These are phyloP conservation scores for Tetragnatha versicolor DNA, from an alignment of 1,140 invertebrate species.

Conservation along the genomic window DNA sequence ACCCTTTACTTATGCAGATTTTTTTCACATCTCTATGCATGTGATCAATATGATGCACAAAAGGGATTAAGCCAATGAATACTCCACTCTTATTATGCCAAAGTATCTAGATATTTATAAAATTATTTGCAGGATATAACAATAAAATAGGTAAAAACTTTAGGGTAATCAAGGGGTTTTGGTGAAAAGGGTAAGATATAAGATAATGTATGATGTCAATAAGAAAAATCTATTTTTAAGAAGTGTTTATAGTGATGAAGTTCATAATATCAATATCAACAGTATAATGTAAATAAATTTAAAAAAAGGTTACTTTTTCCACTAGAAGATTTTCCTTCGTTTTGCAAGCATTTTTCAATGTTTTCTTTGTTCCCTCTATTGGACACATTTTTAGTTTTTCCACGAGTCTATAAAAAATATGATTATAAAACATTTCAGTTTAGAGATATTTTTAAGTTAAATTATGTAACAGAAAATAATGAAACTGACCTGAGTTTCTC, in stretches of 20 bases:
- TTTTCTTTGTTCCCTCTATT: slow-evolving; percentile 52
- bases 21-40: no score
- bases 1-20: no score
- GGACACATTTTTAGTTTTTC: slow-evolving; percentile 23
- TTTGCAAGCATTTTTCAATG: slow-evolving; percentile 41
- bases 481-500: slow-evolving; percentile 32
- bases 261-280: neutral
- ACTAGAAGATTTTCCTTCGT: slow-evolving; percentile 24
- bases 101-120: no score
- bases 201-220: no score
- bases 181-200: no score
- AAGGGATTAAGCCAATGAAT: no score
- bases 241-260: neutral
- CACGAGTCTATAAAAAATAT: slow-evolving; percentile 20
- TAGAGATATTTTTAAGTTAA: neutral
- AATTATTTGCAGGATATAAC: no score
- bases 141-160: no score
- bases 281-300: no score
- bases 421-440: neutral
- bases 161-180: no score
- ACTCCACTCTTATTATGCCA: no score
- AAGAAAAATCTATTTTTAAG: neutral
- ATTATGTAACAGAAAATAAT: neutral
- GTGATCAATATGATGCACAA: no score
- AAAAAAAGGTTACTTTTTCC: slow-evolving; percentile 20